These are phyloP conservation scores for Sphaerophoria taeniata DNA, from an alignment of 2,888 invertebrate genomes.

Conservation along the genomic window DNA sequence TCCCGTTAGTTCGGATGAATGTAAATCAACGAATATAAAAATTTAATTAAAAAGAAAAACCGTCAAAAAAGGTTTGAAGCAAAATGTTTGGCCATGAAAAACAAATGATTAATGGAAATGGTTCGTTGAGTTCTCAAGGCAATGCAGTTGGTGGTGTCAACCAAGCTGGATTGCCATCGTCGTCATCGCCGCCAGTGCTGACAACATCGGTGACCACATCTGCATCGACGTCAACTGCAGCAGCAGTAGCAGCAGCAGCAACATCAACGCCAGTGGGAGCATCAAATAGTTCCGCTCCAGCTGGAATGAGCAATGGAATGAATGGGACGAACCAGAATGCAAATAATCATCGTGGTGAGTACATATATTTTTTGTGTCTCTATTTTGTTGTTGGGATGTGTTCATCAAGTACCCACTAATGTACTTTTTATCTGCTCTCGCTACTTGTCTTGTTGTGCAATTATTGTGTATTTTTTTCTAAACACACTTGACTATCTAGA, in stretches of 20 bases:
- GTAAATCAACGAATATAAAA: slow-evolving; percentile 35
- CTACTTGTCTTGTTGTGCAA: slow-evolving; percentile 13
- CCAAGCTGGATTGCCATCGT: slow-evolving; percentile 13
- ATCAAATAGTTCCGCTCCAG: slow-evolving; percentile 67
- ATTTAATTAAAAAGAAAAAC: neutral
- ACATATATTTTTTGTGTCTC: slow-evolving; percentile 52
- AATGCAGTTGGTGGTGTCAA: slow-evolving; percentile 14
- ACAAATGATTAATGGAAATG: slow-evolving; percentile 62
- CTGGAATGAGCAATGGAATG: slow-evolving; percentile 69
- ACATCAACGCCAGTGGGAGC: slow-evolving; percentile 48
- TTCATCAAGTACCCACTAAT: neutral
- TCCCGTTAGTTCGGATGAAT: slow-evolving; percentile 34
- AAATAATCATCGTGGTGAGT: slow-evolving; percentile 75
- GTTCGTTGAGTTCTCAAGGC: slow-evolving; percentile 44
- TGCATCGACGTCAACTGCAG: slow-evolving; percentile 52
- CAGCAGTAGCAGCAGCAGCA: slow-evolving; percentile 34
- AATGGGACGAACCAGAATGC: slow-evolving; percentile 70
- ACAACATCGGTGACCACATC: slow-evolving; percentile 54
- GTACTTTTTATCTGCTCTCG: slow-evolving; percentile 1
- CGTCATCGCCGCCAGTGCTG: neutral
- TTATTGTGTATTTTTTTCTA: slow-evolving; percentile 20
- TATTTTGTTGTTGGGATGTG: slow-evolving; percentile 20
- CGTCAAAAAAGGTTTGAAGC: slow-evolving; percentile 16
- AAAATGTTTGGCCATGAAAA: slow-evolving; percentile 72
- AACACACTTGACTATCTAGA: neutral